A percentile compares a stretch with the other conserved stretches of the same genome.
phyloP scores from a whole-genome alignment of 64 coral and sea anemone genomes.

The Pocillopora verrucosa region DNA sequence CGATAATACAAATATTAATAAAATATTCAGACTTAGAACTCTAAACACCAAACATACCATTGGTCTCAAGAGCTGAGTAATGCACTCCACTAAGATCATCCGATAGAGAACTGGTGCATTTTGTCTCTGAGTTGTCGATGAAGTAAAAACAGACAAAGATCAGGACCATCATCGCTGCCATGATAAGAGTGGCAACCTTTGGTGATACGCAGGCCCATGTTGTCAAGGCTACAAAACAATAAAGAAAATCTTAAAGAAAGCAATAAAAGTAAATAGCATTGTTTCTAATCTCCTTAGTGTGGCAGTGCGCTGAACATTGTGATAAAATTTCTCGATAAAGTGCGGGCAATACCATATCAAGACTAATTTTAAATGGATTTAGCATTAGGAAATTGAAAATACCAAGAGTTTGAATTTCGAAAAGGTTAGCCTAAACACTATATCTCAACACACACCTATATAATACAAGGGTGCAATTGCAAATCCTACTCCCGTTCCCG shows the following conservation, averaged over 20 bases:
- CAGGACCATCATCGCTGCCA: slow-evolving; percentile 40
- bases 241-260: too few relatives aligned
- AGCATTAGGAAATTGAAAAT: too few relatives aligned
- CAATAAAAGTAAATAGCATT: too few relatives aligned
- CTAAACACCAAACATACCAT: slow-evolving; percentile 34
- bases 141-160: slow-evolving; percentile 57
- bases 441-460: slow-evolving; percentile 45
- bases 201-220: slow-evolving; percentile 81
- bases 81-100: neutral
- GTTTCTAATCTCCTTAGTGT: too few relatives aligned
- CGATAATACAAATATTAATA: too few relatives aligned
- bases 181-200: slow-evolving; percentile 42
- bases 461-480: slow-evolving; percentile 72
- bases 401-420: neutral
- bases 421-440: neutral
- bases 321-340: too few relatives aligned
- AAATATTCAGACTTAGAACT: too few relatives aligned
- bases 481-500: slow-evolving; percentile 69
- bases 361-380: too few relatives aligned
- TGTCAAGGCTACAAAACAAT: slow-evolving; percentile 63
- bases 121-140: slow-evolving; percentile 51
- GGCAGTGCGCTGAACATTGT: too few relatives aligned
- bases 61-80: neutral
- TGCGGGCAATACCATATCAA: too few relatives aligned
- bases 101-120: neutral